These are phyloP conservation scores for Watsonalla binaria DNA, from an alignment of 2,888 invertebrate genomes.

Conservation along the genomic window DNA sequence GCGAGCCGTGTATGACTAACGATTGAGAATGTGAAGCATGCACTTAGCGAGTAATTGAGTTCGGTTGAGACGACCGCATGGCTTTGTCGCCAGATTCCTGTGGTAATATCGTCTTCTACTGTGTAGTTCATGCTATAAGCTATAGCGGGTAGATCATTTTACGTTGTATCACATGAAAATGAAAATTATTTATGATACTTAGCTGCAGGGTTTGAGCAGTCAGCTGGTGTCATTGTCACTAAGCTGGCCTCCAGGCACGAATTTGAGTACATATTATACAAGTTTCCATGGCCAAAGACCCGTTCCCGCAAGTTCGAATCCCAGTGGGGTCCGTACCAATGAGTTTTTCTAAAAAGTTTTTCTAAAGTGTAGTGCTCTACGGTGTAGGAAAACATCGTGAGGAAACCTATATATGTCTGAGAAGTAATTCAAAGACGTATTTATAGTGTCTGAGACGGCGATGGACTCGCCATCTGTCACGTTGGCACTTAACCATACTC, in stretches of 20 bases:
- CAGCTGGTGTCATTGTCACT: too few species aligned
- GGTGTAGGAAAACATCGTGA: too few species aligned
- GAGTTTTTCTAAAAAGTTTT: neutral
- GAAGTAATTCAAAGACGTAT: too few species aligned
- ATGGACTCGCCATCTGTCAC: too few species aligned
- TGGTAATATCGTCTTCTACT: conserved; percentile 6
- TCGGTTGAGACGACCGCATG: conserved; percentile 3
- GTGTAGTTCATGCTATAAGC: neutral
- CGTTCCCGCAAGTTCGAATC: neutral
- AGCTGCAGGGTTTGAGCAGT: too few species aligned
- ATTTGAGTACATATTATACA: too few species aligned
- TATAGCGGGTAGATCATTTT: neutral
- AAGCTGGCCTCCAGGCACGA: too few species aligned
- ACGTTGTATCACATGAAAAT: neutral
- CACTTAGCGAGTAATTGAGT: conserved; percentile 9
- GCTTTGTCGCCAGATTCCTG: conserved; percentile 13
- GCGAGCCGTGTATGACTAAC: neutral
- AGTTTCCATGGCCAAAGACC: too few species aligned
- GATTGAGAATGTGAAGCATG: conserved; percentile 4
- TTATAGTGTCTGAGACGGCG: too few species aligned
- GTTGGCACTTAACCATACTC: too few species aligned
- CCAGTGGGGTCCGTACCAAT: too few species aligned
- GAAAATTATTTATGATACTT: neutral
- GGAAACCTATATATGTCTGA: too few species aligned
- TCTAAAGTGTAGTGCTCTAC: neutral